Evolutionary conservation across 2,888 invertebrate genomes (phyloP), one percentile per base, ranked within the genome.

Genomic region (Monochamus alternatus): DNA sequence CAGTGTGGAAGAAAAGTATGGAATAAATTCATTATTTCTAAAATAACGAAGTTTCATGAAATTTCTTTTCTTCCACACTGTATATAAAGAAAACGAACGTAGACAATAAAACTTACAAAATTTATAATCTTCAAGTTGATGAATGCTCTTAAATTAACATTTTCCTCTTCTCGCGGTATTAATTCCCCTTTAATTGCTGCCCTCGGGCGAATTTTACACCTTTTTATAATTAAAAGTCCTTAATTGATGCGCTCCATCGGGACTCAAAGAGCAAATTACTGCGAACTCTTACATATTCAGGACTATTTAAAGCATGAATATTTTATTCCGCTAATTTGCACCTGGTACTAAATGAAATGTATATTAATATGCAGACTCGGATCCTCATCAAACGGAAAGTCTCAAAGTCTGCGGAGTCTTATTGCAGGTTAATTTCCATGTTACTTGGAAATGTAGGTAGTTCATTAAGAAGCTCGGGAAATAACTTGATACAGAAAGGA

Each of bases 211-310:
- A 32, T 32, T 52, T 55, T 52, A 32, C 68, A 68, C 68, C 68
- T 68, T 68, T 68, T 31, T 68, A 43, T 68, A 68, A 68, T 68
- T 68, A 68, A 43, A 58, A 58, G 55, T 43, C 10, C 55, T 58
- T 68, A 68, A 68, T 68, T 68, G 58, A 59, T 68, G 22, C 68
- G 12, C 52, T 38, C 52, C 55, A 67, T 67, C 66, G 52, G 32
- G 65, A 65, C 9, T 9, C 47, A 47, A 47, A 47, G 47, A 47
- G 47, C 47, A 47, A 47, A 47, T 47, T 47, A 47, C 47, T 47
- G 10, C 47, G 47, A 47, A 12, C 47, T 47, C 10, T 47, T 47
- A 47, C 5, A 47, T 47, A 47, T 47, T 9, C 47, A 47, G 12
- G 47, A 3, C 9, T 47, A 47, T 47, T 47, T 47, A 47, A 47